Base-by-base conservation (phyloP, 2,888 invertebrate genomes). In the Crematogaster levior region DNA sequence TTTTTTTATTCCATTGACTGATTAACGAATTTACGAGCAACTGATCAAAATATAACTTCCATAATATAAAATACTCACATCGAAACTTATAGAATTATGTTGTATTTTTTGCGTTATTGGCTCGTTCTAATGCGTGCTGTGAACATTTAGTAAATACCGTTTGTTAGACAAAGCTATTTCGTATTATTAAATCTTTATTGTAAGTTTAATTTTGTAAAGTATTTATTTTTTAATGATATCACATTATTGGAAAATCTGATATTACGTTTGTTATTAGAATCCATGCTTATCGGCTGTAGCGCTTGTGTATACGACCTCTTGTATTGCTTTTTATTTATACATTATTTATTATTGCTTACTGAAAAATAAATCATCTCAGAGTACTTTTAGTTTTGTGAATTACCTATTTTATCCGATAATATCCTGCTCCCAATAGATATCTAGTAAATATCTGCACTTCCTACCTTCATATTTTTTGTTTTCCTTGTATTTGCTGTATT, bases 311-410 rank as follows among this genome's bases (percentile, higher is more conserved):
- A 82, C 72, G 66, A 66, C 70, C 75, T 51, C 43, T 72, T 85
- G 84, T 88, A 87, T 60, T 66, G 80, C 84, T 81, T 85, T 80
- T 81, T 82, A 77, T 84, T 87, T 85, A 85, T 74, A 81, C 65
- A 83, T 83, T 86, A 85, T 86, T 88, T 90, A 88, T 84, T 85
- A 82, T 82, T 81, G 75, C 86, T 86, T 86, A 81, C n/a, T 85
- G 89, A 81, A 88, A 65, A 91, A 91, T 91, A 91, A 91, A 91
- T 85, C 51, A 83, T 87, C 86, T 84, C 86, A 85, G 86, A 89
- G 85, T 83, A 84, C 68, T 85, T 87, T 88, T 86, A 88, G 82
- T 91, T 91, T 90, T 89, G 81, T 91, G 86, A 85, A 88, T 90
- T 87, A 87, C 87, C 86, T 85, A 53, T 88, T 86, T 85, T 84